These are phyloP conservation scores for Scaptomyza parva DNA, from an alignment of 2,888 invertebrate species.

Conservation along the genomic window DNA sequence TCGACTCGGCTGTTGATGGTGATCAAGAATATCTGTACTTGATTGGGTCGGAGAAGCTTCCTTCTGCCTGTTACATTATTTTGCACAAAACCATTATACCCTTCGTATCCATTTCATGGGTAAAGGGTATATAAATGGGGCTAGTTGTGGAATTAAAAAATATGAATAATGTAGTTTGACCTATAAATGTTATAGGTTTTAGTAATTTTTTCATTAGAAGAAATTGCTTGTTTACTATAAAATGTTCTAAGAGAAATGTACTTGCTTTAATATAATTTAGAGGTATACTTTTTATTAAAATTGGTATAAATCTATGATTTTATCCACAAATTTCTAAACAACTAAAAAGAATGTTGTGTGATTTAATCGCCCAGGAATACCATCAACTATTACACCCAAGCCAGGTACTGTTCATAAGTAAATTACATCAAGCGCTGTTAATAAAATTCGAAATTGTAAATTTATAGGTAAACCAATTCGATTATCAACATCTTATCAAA, in stretches of 20 bases:
- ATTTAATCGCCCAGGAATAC: constrained; percentile 88
- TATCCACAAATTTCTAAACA: constrained; percentile 93
- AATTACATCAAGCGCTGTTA: constrained; percentile 88
- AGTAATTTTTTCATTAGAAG: no score
- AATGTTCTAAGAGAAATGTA: constrained; percentile 89
- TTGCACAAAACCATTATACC: no score
- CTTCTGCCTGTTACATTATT: no score
- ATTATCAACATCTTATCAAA: constrained; percentile 88
- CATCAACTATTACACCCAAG: constrained; percentile 88
- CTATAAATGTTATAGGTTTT: no score
- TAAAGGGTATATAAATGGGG: no score
- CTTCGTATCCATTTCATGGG: no score
- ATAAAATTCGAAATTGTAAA: constrained; percentile 88
- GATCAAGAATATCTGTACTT: no score
- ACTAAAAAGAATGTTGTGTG: constrained; percentile 87
- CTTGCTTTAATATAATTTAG: constrained; percentile 87
- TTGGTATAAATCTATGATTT: constrained; percentile 93
- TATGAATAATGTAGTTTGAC: no score
- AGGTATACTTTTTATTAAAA: constrained; percentile 88
- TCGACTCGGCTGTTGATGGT: no score
- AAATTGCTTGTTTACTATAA: no score
- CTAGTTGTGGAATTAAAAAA: no score
- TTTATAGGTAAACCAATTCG: constrained; percentile 87
- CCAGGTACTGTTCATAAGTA: constrained; percentile 89
- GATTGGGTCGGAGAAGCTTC: no score